Conservation (phyloP, 2,113 vertebrate species). For the Callithrix jacchus region DNA sequence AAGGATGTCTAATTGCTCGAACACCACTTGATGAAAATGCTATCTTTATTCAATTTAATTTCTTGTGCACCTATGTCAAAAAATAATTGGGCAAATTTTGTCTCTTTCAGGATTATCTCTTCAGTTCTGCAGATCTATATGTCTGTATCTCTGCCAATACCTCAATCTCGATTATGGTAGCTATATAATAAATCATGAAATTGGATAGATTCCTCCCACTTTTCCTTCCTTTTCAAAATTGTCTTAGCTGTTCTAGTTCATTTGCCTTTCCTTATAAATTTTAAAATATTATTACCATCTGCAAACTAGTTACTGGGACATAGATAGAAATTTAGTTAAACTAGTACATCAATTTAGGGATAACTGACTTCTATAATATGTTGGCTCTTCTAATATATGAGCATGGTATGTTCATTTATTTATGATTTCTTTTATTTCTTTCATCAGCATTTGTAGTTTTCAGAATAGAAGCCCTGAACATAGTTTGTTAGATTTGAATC, state of each 20-base stretch:
- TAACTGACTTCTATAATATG: background rate
- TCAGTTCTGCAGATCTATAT: background rate
- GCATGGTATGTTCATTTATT: background rate
- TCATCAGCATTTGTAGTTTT: background rate
- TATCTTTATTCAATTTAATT: background rate
- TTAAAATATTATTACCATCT: background rate
- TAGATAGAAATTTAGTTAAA: background rate
- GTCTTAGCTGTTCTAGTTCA: background rate
- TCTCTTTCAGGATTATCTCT: background rate
- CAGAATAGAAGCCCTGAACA: background rate
- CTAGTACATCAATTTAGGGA: background rate
- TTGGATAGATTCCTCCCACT: background rate
- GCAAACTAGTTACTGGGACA: background rate
- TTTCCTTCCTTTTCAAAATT: background rate
- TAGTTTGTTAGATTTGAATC: background rate
- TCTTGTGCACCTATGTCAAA: background rate
- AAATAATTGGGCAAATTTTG: background rate
- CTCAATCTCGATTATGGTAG: background rate
- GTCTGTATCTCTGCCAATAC: background rate
- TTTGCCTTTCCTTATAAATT: background rate
- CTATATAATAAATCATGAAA: background rate
- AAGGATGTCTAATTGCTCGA: background rate
- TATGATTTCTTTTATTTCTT: background rate
- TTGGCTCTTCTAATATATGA: background rate
- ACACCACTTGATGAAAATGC: background rate